Base-by-base conservation (phyloP, 64 coral and sea anemone species). In the Stylophora pistillata region DNA sequence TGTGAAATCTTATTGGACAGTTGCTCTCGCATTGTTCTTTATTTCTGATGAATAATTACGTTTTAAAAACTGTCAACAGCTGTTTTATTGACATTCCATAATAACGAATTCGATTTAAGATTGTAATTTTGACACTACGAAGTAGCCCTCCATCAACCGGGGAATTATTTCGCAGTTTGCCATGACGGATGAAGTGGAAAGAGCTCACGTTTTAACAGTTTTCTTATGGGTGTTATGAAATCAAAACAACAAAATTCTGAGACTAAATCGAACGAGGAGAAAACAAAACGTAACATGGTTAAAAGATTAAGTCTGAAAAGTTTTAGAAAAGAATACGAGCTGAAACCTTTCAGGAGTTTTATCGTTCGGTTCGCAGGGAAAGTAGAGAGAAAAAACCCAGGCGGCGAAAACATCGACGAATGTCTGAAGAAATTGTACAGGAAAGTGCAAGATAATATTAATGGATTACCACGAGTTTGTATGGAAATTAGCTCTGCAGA, bases 361-460 rank as follows among this genome's bases (percentile, higher is more conserved):
- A 93, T 96, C 30, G 95, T 93, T 15, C 82, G 89, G 10, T 96
- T 89, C 31, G 93, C 93, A 21, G 95, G 95, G 2, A 96, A 88
- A 71, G 82, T 78, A 6, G 91, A 96, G 30, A 89, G 87, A 25
- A 58, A 69, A 1, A 96, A 75, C 21, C 95, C 95, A 2, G 91
- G 95, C 6, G 95, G 90, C 54, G 95, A 96, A 56, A 77, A 91
- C 52, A 90, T 96, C 41, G 91, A 96, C 9, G 55, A 87, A 20
- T 93, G 91, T 53, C 86, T 96, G 37, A 89, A 86, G 72, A 81
- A 77, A 27, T 66, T 96, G 47, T 96, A 96, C 69, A 77, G 80
- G 53, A 55, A 90, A 61, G 91, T 89, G 9, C 73, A 62, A 15
- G 65, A 86, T 56, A 86, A 78, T 59, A 66, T 90, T 29, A 85